Conservation (phyloP, 37 sponge, comb jelly and placozoan genomes). For the Geodia barretti region DNA sequence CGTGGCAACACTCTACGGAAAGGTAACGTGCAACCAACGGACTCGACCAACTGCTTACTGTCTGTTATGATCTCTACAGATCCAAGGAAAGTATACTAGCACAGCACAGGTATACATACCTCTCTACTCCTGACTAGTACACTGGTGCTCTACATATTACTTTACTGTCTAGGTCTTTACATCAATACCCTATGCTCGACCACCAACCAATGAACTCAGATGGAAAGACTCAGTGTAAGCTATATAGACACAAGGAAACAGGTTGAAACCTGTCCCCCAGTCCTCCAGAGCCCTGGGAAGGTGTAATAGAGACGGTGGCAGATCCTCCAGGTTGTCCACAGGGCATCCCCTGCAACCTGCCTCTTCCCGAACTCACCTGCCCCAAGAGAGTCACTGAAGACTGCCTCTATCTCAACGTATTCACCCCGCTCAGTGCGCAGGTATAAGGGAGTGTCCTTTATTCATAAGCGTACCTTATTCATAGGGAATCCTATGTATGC, state of each 20-base stretch:
- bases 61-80: background rate
- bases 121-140: background rate
- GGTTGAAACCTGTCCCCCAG: conserved; percentile 7
- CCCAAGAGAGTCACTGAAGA: conserved; percentile 57
- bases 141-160: no score
- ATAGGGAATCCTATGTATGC: background rate
- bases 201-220: conserved; percentile 55
- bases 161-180: conserved; percentile 60
- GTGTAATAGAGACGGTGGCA: conserved; percentile 32
- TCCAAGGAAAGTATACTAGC: conserved; percentile 1
- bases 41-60: no score
- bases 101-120: background rate
- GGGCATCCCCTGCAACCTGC: conserved; percentile 33
- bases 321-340: conserved; percentile 73
- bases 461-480: background rate
- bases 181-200: conserved; percentile 76
- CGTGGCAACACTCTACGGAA: conserved; percentile 16
- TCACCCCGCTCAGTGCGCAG: conserved; percentile 57
- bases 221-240: conserved; percentile 72
- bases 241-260: background rate
- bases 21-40: conserved; percentile 4
- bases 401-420: conserved; percentile 81
- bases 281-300: conserved; percentile 54
- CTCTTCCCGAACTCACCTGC: conserved; percentile 43
- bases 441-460: conserved; percentile 18